Evolutionary conservation across 2,113 vertebrate species (phyloP), one percentile per base, ranked within the genome.

Genomic region (Xenopus laevis): DNA sequence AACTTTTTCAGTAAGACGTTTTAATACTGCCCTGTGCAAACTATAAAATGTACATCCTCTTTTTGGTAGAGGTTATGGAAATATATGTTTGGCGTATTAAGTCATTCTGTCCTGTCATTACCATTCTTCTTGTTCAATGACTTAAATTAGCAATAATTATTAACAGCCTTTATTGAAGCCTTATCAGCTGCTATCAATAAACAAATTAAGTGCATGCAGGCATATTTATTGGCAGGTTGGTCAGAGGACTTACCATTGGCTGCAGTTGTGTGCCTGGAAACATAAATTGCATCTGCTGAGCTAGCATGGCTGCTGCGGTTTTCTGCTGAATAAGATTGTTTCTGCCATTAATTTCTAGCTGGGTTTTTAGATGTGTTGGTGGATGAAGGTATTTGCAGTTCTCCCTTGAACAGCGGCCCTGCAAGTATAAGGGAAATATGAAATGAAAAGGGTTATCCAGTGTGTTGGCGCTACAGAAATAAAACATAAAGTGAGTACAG

Each of bases 381-480:
- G 97, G 97, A 84, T 99, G 97, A 82, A 99, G 96, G 84, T 99
- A 99, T 86, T 98, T 99, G 92, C 97, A 99, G 88, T 99, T 99
- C 86, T 99, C 96, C 84, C 96, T 92, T 18, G 96, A 95, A 86
- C 97, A 99, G 23, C 97, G 96, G 45, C 97, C 96, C 97, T 98
- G 85, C 12, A 83, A 87, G 83, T 11, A 63, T 5, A 55, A 4
- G 17, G 3, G 16, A 55, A n/a, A 17, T 64, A 66, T 66, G 74
- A 27, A 27, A 40, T 65, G 46, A 1, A 6, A 40, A 63, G 68
- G 57, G 1, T 4, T 27, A 30, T 18, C 74, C 72, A 40, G 73
- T 65, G 40, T 47, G 63, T 40, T 40, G 33, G 5, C 33, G 33
- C 6, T 40, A 40, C 74, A 13, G 0, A 0, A 65, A 66, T 53